These are phyloP conservation scores for Pristionchus arcanus DNA, from an alignment of 2,888 invertebrate genomes.

Conservation along the genomic window DNA sequence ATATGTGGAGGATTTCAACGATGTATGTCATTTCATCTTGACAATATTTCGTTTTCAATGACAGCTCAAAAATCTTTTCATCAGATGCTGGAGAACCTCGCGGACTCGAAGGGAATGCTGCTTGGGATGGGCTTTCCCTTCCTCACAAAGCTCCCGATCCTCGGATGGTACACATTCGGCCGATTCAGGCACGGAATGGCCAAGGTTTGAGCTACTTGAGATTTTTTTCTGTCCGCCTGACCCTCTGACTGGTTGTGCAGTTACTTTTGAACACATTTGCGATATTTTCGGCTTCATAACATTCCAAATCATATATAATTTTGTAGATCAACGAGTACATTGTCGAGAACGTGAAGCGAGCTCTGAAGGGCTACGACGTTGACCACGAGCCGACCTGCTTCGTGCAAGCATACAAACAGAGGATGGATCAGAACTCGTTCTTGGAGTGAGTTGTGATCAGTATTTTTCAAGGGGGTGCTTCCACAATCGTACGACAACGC, in stretches of 20 bases:
- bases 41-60: neutral
- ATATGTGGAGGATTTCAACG: neutral
- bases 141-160: neutral
- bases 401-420: neutral
- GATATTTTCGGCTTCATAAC: no score
- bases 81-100: neutral
- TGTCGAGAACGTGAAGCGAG: neutral
- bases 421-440: neutral
- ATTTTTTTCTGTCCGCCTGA: neutral
- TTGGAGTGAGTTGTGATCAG: neutral
- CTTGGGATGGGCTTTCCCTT: neutral
- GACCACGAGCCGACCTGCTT: neutral
- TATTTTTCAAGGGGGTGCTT: no score
- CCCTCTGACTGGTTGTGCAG: no score
- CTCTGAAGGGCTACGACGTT: neutral
- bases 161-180: neutral
- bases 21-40: neutral
- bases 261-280: no score
- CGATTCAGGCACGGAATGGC: neutral
- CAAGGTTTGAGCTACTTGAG: neutral
- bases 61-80: neutral
- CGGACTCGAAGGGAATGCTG: neutral
- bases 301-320: neutral
- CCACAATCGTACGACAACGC: no score
- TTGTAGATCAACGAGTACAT: neutral